Evolutionary conservation across 2,888 invertebrate species (phyloP).

Genomic region (Diaphora mendica): DNA sequence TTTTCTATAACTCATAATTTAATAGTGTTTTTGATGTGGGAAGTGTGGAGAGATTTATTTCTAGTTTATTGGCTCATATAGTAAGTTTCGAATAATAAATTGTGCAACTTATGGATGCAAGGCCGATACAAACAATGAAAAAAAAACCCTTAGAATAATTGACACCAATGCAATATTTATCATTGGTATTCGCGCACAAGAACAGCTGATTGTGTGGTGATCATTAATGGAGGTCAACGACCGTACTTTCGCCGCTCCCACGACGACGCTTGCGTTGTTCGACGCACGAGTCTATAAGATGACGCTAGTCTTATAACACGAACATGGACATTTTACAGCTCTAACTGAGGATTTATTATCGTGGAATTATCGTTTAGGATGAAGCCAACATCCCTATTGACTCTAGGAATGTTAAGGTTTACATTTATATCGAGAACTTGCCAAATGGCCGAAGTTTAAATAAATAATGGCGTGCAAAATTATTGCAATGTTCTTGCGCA

Average conservation of each 20-base stretch:
- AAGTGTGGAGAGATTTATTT: neutral
- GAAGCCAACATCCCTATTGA: conserved; percentile 20
- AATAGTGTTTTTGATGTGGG: neutral
- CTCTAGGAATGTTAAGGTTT: conserved; percentile 25
- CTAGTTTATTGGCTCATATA: neutral
- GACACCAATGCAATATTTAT: conserved; percentile 58
- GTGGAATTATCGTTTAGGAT: conserved; percentile 14
- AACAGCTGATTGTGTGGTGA: conserved; percentile 82
- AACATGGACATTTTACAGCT: conserved; percentile 41
- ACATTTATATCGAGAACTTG: conserved; percentile 30
- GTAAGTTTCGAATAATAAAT: neutral
- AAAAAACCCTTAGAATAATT: conserved; percentile 49
- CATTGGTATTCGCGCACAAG: conserved; percentile 66
- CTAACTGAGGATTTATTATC: conserved; percentile 26
- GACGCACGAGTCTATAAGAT: conserved; percentile 67
- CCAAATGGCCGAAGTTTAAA: conserved; percentile 32
- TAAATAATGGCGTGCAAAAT: conserved; percentile 10
- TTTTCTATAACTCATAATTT: neutral
- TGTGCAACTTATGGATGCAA: neutral
- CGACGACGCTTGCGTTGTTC: conserved; percentile 77
- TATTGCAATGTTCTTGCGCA: conserved; percentile 10
- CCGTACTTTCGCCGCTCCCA: conserved; percentile 85
- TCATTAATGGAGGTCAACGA: conserved; percentile 75
- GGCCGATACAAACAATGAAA: conserved; percentile 22
- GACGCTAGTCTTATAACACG: conserved; percentile 53